Conservation (phyloP, 2,113 vertebrate species). For the Rhinoderma darwinii region DNA sequence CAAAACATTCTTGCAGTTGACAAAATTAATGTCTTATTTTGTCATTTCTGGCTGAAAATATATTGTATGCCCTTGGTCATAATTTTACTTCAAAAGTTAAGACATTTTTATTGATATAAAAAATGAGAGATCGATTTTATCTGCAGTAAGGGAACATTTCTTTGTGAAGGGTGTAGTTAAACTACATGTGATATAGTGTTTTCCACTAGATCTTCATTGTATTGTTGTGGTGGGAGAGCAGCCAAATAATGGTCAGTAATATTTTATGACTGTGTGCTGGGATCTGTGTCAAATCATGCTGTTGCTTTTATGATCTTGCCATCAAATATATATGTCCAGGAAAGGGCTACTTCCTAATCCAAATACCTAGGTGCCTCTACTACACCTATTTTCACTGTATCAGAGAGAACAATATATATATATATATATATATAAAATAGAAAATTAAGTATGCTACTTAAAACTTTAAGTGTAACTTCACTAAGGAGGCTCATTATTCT, state of each 20-base stretch:
- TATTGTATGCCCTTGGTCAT: constrained; percentile 59
- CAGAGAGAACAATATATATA: neutral
- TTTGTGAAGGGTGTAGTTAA: constrained; percentile 59
- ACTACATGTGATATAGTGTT: constrained; percentile 59
- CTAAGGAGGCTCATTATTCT: too few relatives aligned
- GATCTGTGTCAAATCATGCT: constrained; percentile 57
- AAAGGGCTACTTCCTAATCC: constrained; percentile 32
- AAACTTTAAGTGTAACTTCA: too few relatives aligned
- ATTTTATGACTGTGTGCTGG: constrained; percentile 56
- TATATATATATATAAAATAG: too few relatives aligned
- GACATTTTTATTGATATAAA: constrained; percentile 61
- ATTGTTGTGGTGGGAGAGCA: constrained; percentile 59
- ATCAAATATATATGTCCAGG: constrained; percentile 49
- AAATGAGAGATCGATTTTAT: constrained; percentile 60
- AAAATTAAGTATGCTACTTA: too few relatives aligned
- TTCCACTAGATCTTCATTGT: constrained; percentile 59
- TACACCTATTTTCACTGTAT: constrained; percentile 19
- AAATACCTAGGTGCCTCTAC: neutral
- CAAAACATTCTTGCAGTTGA: constrained; percentile 36
- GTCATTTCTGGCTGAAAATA: constrained; percentile 57
- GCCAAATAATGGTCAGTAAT: constrained; percentile 60
- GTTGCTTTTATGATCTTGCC: constrained; percentile 53
- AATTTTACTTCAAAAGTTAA: constrained; percentile 59
- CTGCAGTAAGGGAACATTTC: constrained; percentile 60
- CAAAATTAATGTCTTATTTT: constrained; percentile 61